Percentiles rank a stretch among this genome's conserved stretches.
Evolutionary conservation across 2,113 vertebrate genomes (phyloP).

Genomic region (Eudyptes chrysolophus): DNA sequence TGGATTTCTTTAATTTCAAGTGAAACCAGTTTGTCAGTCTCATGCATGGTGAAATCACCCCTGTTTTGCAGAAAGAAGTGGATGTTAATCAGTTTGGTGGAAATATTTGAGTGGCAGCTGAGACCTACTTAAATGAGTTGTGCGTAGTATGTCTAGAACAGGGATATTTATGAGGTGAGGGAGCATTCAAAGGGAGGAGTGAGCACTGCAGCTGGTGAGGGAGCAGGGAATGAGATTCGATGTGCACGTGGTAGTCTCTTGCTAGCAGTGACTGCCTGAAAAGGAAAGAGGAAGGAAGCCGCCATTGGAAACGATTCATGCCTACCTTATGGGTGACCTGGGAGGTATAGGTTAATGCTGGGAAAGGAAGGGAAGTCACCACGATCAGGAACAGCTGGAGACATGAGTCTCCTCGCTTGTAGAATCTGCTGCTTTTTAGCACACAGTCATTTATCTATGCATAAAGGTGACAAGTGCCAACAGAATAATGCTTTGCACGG

Average conservation of each 20-base stretch:
- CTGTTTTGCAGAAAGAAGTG: not conserved
- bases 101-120: not conserved
- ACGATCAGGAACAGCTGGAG: not conserved
- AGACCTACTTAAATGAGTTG: not conserved
- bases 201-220: not conserved
- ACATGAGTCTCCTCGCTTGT: rapidly evolving
- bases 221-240: not conserved
- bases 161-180: not conserved
- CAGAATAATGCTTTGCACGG: not conserved
- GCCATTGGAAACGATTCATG: not conserved
- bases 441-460: not conserved
- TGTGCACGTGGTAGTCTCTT: not conserved
- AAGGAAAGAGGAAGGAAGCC: not conserved
- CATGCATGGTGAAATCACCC: not conserved
- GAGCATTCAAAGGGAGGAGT: not conserved
- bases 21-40: not conserved
- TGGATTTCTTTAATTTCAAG: not conserved
- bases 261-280: not conserved
- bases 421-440: not conserved
- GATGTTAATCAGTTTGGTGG: not conserved
- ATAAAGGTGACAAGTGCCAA: not conserved
- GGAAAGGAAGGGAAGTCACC: not conserved
- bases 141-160: not conserved
- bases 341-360: not conserved
- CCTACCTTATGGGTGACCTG: not conserved